Conservation (phyloP, 2,888 invertebrate genomes). For the Neuroscelio doddi region DNA sequence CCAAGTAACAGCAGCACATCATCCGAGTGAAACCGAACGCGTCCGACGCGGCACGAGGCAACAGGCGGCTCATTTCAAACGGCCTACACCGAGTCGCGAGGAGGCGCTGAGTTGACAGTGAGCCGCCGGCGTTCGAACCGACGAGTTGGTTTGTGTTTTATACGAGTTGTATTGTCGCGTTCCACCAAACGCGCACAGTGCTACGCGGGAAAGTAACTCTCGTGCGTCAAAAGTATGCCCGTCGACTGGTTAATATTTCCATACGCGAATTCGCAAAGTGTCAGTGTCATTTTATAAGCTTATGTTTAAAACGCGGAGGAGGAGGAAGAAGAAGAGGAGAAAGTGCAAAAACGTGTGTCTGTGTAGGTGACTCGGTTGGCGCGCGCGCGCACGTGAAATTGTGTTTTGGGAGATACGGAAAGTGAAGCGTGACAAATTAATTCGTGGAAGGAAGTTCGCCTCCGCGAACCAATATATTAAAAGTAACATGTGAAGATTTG, state of each 20-base stretch:
- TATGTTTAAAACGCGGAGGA: conserved; percentile 2
- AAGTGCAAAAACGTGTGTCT: background rate
- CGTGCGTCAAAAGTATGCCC: background rate
- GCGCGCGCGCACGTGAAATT: no score
- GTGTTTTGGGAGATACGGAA: no score
- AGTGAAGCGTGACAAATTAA: no score
- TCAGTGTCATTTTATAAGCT: background rate
- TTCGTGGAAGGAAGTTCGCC: no score
- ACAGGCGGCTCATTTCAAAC: conserved; percentile 59
- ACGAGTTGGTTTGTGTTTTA: conserved; percentile 19
- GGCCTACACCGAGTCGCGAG: conserved; percentile 17
- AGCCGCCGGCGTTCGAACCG: conserved; percentile 53
- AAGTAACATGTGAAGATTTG: background rate
- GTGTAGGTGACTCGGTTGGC: no score
- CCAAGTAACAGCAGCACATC: no score
- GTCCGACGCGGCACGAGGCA: conserved; percentile 53
- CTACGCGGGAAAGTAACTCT: background rate
- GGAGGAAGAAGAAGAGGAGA: conserved; percentile 9
- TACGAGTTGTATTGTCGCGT: background rate
- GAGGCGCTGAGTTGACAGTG: conserved; percentile 51
- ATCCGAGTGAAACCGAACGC: conserved; percentile 38
- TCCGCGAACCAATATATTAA: no score
- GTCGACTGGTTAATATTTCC: background rate
- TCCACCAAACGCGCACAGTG: background rate
- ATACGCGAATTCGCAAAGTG: background rate